Base-by-base conservation (phyloP, 2,888 invertebrate genomes). In the Gandaritis pyraliata region DNA sequence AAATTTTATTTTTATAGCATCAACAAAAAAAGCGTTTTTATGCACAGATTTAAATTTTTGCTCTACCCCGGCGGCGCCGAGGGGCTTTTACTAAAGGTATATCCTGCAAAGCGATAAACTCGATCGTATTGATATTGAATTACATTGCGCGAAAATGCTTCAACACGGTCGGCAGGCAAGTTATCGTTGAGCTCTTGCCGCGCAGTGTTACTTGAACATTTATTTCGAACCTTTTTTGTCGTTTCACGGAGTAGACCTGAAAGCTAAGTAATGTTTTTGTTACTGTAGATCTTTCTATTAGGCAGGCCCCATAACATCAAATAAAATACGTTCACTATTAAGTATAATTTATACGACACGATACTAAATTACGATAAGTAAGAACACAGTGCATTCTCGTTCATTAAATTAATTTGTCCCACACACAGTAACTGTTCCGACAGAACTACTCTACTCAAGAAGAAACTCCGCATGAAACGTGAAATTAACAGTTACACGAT, bases 201-300 rank as follows among this genome's bases (percentile, higher is more conserved):
- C 12, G 38, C 38, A 38, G 38, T 38, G 38, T 38, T n/a, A 38
- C n/a, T 3, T 38, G 4, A 38, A n/a, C 12, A 4, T 8, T 5
- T 33, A 33, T 10, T 33, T 33, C 10, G 33, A 10, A 33, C 10
- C 3, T 33, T 33, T 10, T 33, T 33, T 33, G 33, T 33, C 33
- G 10, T 23, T 23, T 33, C 8, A 33, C 33, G 1, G 33, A 33
- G 10, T 6, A 10, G 33, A 33, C 4, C 71, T 80, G 84, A 85
- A 88, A 43, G 88, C 86, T 86, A 86, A 88, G 86, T 82, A 77
- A 85, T 88, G 88, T 87, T 89, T 89, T 90, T 90, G 89, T 90
- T 89, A 89, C 86, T 79, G 73, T 75, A 75, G 79, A 78, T 82
- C 85, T 82, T 81, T 84, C 83, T 89, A 90, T 88, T 89, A 90